Conservation (phyloP, 2,113 vertebrate species). For the Pristiophorus japonicus region DNA sequence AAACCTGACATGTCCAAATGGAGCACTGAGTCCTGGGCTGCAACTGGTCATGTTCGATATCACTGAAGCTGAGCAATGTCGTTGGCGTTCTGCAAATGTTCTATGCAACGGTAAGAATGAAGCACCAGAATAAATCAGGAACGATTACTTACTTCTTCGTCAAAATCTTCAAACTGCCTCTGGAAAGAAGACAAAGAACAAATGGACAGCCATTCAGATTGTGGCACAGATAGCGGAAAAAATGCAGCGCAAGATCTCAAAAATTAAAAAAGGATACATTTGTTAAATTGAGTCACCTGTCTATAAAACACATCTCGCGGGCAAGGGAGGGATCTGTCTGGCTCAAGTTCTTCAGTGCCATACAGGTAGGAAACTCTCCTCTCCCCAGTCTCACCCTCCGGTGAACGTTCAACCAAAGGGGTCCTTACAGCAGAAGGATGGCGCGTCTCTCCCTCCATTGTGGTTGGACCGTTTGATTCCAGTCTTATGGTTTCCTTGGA, state of each 20-base stretch:
- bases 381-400: neutral
- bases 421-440: too few species aligned
- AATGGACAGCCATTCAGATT: neutral
- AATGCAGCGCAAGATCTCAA: neutral
- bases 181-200: neutral
- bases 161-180: neutral
- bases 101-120: neutral
- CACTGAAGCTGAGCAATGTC: neutral
- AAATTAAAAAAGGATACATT: neutral
- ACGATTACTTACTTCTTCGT: neutral
- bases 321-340: neutral
- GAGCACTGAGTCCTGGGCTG: neutral
- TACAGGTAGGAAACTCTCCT: neutral
- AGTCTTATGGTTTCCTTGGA: neutral
- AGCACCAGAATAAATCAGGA: neutral
- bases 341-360: neutral
- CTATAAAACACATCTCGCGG: neutral
- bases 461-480: neutral
- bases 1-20: neutral
- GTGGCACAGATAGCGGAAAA: neutral
- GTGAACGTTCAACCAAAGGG: neutral
- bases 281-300: neutral
- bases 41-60: neutral
- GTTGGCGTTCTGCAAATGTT: neutral
- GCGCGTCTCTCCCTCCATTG: neutral